These are phyloP conservation scores for Anolis sagrei DNA, from an alignment of 2,113 vertebrate species.

Conservation along the genomic window DNA sequence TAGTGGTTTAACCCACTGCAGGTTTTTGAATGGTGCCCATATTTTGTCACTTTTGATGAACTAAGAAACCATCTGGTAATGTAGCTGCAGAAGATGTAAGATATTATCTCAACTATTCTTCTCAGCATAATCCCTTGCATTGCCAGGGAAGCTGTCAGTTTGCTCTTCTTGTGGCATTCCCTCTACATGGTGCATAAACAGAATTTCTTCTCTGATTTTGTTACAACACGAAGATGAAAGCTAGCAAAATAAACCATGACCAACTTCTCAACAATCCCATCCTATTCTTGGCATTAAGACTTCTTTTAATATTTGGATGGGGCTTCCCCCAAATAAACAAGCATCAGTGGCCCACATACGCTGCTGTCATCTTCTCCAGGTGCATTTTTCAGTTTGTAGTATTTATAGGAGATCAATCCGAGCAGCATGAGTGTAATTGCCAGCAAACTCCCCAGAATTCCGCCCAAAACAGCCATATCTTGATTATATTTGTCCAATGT, in stretches of 20 bases:
- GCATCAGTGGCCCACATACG: constrained; percentile 40
- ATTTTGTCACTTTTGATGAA: too few relatives aligned
- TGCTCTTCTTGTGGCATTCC: too few relatives aligned
- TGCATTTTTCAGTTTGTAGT: constrained; percentile 13
- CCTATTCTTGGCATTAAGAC: background rate
- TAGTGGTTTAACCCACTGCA: too few relatives aligned
- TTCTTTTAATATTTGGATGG: background rate
- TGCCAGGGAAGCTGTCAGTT: too few relatives aligned
- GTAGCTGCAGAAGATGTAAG: too few relatives aligned
- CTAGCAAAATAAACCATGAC: background rate
- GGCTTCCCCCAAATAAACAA: background rate
- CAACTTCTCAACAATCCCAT: background rate
- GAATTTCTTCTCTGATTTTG: background rate
- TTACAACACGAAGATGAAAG: background rate
- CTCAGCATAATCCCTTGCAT: too few relatives aligned
- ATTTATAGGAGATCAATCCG: constrained; percentile 71
- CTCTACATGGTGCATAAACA: background rate
- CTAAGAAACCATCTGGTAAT: too few relatives aligned
- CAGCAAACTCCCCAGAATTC: constrained; percentile 80
- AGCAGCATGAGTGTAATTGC: constrained; percentile 80
- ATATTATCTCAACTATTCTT: too few relatives aligned
- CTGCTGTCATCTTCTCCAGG: background rate
- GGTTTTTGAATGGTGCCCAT: too few relatives aligned
- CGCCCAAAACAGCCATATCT: constrained; percentile 84
- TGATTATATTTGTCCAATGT: constrained; percentile 38